phyloP scores from a whole-genome alignment of 2,113 vertebrate genomes.

The Notothenia rossii region DNA sequence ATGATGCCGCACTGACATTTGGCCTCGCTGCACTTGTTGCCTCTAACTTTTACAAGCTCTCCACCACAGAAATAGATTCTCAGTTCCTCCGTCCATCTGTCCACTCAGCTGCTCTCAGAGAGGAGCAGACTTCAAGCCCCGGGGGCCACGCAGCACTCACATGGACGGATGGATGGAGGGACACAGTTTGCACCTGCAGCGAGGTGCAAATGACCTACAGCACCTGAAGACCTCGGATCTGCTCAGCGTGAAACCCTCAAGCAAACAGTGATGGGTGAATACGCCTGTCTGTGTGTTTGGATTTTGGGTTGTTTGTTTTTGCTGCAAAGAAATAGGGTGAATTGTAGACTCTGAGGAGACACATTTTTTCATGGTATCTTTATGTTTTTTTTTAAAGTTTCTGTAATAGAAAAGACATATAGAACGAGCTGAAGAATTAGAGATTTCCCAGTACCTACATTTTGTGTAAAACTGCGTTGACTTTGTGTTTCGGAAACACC shows the following conservation, averaged over 20 bases:
- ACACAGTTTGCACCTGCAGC: conserved; percentile 21
- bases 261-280: not conserved
- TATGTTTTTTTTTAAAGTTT: no score
- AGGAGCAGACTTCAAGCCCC: conserved; percentile 12
- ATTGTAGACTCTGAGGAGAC: not conserved
- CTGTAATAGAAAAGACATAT: no score
- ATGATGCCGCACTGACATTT: not conserved
- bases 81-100: conserved; percentile 61
- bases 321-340: not conserved
- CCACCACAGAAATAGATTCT: conserved; percentile 45
- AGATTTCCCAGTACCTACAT: no score
- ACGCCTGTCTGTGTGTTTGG: not conserved
- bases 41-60: conserved; percentile 12
- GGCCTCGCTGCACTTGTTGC: conserved; percentile 9
- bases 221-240: not conserved
- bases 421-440: no score
- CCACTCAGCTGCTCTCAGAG: conserved; percentile 46
- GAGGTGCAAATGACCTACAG: conserved; percentile 1
- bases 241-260: not conserved
- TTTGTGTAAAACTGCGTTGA: no score
- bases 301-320: not conserved
- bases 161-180: conserved; percentile 2
- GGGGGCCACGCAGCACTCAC: conserved; percentile 34
- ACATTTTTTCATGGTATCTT: no score
- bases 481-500: not conserved